phyloP scores from a whole-genome alignment of 1,140 invertebrate genomes.

The Bombus waltoni region DNA sequence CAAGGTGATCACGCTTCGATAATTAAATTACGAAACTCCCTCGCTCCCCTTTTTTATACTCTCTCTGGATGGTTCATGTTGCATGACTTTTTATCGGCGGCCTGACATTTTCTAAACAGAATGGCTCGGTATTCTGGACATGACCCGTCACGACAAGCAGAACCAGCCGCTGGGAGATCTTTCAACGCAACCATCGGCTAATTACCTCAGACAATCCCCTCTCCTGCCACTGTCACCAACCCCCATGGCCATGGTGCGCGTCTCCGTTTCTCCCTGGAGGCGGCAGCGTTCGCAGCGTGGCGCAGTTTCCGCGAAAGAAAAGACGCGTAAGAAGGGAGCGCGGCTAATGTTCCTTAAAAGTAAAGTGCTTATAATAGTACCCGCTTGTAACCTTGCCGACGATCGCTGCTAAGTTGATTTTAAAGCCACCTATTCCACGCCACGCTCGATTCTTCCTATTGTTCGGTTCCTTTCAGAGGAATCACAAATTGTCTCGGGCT shows the following conservation, averaged over 20 bases:
- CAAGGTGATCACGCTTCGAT: constrained; percentile 12
- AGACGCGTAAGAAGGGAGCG: constrained; percentile 52
- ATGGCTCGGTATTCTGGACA: constrained; percentile 50
- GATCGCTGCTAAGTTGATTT: constrained; percentile 63
- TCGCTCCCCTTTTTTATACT: constrained; percentile 55
- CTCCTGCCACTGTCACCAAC: background rate
- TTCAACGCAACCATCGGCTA: constrained; percentile 69
- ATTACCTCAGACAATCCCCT: constrained; percentile 73
- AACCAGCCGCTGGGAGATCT: constrained; percentile 70
- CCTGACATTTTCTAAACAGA: constrained; percentile 82
- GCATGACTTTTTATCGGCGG: constrained; percentile 82
- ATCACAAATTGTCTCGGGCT: background rate
- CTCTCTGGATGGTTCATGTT: constrained; percentile 59
- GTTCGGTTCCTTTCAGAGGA: background rate
- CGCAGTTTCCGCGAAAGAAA: constrained; percentile 63
- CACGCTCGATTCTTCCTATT: background rate
- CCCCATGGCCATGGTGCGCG: constrained; percentile 37
- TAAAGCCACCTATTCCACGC: constrained; percentile 41
- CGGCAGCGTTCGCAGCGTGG: constrained; percentile 28
- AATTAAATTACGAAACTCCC: constrained; percentile 68
- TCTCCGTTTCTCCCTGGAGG: constrained; percentile 57
- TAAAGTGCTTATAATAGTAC: constrained; percentile 58
- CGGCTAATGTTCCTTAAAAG: constrained; percentile 71
- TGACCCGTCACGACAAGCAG: constrained; percentile 50
- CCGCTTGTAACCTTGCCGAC: constrained; percentile 51